phyloP scores from a whole-genome alignment of 2,888 invertebrate genomes.

The Cephus pygmeus region DNA sequence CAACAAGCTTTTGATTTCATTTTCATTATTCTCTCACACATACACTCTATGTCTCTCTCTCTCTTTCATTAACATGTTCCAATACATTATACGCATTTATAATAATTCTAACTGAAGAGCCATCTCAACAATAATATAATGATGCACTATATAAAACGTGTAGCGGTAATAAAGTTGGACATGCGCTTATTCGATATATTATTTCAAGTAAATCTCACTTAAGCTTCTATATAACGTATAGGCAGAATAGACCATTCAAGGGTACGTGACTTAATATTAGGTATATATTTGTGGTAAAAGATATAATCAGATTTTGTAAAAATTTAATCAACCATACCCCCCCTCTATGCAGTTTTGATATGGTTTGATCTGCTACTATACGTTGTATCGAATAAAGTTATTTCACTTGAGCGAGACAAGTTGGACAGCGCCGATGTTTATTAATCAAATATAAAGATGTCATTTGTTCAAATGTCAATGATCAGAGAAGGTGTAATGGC shows the following conservation, averaged over 20 bases:
- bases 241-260: background rate
- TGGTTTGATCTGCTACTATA: background rate
- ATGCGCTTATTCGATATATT: background rate
- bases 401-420: background rate
- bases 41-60: background rate
- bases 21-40: background rate
- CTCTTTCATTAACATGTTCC: background rate
- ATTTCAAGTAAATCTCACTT: background rate
- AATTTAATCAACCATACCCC: background rate
- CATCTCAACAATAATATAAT: background rate
- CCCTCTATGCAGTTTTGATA: background rate
- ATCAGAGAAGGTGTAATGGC: background rate
- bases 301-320: background rate
- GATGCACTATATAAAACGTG: background rate
- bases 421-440: background rate
- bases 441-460: conserved; percentile 41
- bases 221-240: background rate
- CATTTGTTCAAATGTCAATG: conserved; percentile 19
- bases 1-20: background rate
- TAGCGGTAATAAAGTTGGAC: background rate
- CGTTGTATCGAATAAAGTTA: background rate
- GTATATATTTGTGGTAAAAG: background rate
- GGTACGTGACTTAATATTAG: background rate
- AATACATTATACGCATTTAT: background rate
- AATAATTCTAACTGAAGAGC: background rate